phyloP scores from a whole-genome alignment of 2,797 vertebrate genomes.

The Sebastes hubbsi region DNA sequence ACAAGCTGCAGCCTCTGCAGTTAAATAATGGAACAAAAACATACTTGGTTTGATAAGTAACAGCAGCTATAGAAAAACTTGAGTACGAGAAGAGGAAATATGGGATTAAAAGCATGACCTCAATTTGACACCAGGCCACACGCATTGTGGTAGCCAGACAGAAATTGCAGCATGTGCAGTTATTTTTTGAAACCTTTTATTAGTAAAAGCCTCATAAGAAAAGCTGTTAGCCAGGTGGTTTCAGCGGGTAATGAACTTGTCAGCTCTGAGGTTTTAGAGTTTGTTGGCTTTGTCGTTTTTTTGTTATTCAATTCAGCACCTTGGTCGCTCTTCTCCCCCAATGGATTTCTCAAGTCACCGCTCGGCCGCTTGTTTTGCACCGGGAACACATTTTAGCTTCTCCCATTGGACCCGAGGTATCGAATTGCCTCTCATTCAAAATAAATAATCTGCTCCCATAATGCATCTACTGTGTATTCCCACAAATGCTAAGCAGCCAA shows the following conservation, averaged over 20 bases:
- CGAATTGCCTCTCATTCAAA: conserved; percentile 80
- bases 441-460: conserved; percentile 78
- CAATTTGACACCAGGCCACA: conserved; percentile 56
- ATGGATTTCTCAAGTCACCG: conserved; percentile 72
- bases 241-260: conserved; percentile 81
- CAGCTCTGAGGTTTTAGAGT: conserved; percentile 70
- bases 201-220: conserved; percentile 70
- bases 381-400: conserved; percentile 73
- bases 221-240: conserved; percentile 73
- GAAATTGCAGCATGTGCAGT: conserved; percentile 71
- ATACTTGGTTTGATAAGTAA: conserved; percentile 24
- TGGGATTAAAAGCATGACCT: conserved; percentile 68
- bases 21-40: conserved; percentile 42
- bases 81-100: conserved; percentile 26
- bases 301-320: conserved; percentile 79
- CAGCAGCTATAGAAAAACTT: conserved; percentile 24
- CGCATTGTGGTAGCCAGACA: conserved; percentile 27
- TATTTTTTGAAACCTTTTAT: conserved; percentile 71
- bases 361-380: conserved; percentile 71
- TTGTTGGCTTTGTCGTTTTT: conserved; percentile 67
- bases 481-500: conserved; percentile 75
- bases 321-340: conserved; percentile 60
- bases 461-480: conserved; percentile 68
- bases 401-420: conserved; percentile 71
- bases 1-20: conserved; percentile 22